Evolutionary conservation across 2,113 vertebrate genomes (phyloP).

Genomic region (Myotis yumanensis): DNA sequence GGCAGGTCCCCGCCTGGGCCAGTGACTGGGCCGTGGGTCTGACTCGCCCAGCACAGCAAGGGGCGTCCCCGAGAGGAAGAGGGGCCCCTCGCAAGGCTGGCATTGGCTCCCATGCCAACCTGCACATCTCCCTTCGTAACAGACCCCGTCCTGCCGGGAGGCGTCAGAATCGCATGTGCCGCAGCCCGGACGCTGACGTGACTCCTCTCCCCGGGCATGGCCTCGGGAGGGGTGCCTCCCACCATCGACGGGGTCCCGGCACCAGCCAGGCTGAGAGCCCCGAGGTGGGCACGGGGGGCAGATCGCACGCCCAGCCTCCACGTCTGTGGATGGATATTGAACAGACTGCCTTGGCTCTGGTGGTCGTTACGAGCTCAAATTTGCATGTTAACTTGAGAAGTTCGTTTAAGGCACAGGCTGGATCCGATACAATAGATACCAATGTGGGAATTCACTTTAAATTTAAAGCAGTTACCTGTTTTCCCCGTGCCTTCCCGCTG

Average conservation of each 20-base stretch:
- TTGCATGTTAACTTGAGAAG: not conserved
- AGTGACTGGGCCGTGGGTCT: too few relatives aligned
- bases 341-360: fast-evolving
- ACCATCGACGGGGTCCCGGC: fast-evolving
- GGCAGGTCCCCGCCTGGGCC: not conserved
- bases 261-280: not conserved
- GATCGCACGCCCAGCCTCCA: fast-evolving
- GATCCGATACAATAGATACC: fast-evolving
- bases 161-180: fast-evolving
- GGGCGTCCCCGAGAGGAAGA: not conserved
- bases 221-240: fast-evolving
- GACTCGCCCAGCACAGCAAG: too few relatives aligned
- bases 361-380: fast-evolving
- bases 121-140: fast-evolving
- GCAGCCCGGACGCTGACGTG: fast-evolving
- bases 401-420: fast-evolving
- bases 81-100: not conserved
- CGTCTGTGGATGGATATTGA: not conserved
- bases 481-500: constrained; percentile 92
- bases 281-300: not conserved
- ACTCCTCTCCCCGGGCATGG: not conserved
- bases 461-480: constrained; percentile 90
- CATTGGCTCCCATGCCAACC: fast-evolving
- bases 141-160: not conserved
- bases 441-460: not conserved